These are phyloP conservation scores for Hippocampus barbouri DNA, from an alignment of 2,113 vertebrate genomes.

Conservation along the genomic window DNA sequence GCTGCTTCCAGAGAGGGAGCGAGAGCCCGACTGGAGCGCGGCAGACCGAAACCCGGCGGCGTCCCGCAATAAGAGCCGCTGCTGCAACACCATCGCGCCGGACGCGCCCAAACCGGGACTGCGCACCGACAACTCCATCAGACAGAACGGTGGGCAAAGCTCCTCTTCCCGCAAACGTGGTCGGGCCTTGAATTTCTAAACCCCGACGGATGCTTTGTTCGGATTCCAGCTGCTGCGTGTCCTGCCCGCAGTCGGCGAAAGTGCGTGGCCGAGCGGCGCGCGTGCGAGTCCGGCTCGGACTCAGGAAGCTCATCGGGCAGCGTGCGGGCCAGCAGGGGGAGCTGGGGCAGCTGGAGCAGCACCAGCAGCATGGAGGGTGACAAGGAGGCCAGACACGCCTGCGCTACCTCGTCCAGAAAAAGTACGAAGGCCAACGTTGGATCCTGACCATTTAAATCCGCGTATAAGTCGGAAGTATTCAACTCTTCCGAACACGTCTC, in stretches of 20 bases:
- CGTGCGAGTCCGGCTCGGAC: constrained; percentile 91
- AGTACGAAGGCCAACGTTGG: constrained; percentile 61
- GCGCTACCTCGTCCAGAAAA: constrained; percentile 71
- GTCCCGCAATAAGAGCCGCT: constrained; percentile 73
- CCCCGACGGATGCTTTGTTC: neutral
- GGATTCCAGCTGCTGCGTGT: constrained; percentile 52
- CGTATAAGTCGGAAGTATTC: no score
- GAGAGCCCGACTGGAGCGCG: constrained; percentile 74
- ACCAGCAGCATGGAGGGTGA: constrained; percentile 92
- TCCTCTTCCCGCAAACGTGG: neutral
- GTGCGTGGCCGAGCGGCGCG: constrained; percentile 72
- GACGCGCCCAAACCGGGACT: constrained; percentile 67
- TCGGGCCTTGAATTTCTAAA: neutral
- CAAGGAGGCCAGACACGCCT: constrained; percentile 75
- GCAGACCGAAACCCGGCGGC: constrained; percentile 61
- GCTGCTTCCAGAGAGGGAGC: constrained; percentile 74
- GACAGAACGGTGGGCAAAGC: constrained; percentile 65
- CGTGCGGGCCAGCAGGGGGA: constrained; percentile 88
- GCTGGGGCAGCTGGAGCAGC: constrained; percentile 98
- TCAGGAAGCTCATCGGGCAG: constrained; percentile 90
- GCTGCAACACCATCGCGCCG: constrained; percentile 56
- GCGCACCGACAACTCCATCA: constrained; percentile 54
- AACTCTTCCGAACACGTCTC: no score
- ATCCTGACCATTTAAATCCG: neutral
- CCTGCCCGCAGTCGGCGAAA: constrained; percentile 71